phyloP scores from a whole-genome alignment of 2,113 vertebrate species.

The Pteropus alecto region DNA sequence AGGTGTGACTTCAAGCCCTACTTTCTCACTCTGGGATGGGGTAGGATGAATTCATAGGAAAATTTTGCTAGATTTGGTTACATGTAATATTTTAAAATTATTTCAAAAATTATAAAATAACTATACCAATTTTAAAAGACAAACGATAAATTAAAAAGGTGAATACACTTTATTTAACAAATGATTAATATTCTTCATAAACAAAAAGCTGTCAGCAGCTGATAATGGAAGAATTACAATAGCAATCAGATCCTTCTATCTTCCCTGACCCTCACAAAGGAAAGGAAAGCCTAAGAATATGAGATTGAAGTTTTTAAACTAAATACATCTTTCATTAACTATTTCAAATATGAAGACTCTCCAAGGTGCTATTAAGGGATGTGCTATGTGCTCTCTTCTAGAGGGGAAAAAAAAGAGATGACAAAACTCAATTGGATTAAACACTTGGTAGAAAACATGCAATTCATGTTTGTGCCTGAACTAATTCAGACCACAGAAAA shows the following conservation, averaged over 20 bases:
- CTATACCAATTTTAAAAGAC: background rate
- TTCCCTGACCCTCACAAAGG: background rate
- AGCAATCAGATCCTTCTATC: background rate
- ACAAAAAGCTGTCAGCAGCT: background rate
- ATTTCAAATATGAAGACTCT: background rate
- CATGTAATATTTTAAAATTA: background rate
- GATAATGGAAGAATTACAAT: background rate
- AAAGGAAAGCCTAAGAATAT: background rate
- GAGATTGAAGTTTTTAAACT: background rate
- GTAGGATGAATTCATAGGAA: background rate
- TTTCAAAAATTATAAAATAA: background rate
- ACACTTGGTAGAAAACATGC: background rate
- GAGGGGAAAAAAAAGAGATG: background rate
- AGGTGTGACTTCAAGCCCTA: background rate
- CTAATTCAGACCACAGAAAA: background rate
- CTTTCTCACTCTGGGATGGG: background rate
- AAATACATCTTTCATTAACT: background rate
- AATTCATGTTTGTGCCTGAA: background rate
- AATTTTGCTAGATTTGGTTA: background rate
- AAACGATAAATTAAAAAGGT: background rate
- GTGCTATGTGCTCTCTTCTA: accelerated
- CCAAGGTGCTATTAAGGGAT: background rate
- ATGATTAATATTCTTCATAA: background rate
- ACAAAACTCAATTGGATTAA: background rate
- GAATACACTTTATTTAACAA: background rate